Evolutionary conservation across 1,140 invertebrate species (phyloP).

Genomic region (Apolygus lucorum): DNA sequence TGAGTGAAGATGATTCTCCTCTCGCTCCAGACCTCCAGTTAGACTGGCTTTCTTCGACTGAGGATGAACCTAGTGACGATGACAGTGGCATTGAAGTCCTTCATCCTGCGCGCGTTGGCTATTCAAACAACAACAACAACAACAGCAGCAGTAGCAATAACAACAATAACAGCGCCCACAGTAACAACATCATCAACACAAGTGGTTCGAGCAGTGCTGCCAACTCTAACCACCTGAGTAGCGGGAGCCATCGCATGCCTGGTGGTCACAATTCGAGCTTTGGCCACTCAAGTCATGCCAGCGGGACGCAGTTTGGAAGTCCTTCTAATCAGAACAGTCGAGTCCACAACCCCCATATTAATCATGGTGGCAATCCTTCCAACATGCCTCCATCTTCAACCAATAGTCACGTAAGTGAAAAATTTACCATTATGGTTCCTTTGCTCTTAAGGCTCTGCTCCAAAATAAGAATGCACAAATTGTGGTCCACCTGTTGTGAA

Average conservation of each 20-base stretch:
- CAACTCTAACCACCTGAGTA: too few relatives aligned
- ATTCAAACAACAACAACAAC: conserved; percentile 27
- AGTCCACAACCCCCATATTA: not conserved
- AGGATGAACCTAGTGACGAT: conserved; percentile 37
- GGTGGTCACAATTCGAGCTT: not conserved
- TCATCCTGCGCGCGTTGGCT: conserved; percentile 39
- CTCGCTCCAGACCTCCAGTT: conserved; percentile 69
- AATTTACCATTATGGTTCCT: too few relatives aligned
- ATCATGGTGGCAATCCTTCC: not conserved
- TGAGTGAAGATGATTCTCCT: conserved; percentile 27
- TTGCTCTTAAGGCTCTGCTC: too few relatives aligned
- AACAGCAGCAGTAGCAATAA: conserved; percentile 8
- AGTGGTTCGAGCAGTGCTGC: too few relatives aligned
- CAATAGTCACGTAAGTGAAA: not conserved
- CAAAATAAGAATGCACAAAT: too few relatives aligned
- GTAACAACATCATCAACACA: not conserved
- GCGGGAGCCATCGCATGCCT: not conserved
- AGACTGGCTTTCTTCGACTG: conserved; percentile 54
- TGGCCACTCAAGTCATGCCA: not conserved
- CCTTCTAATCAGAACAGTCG: not conserved
- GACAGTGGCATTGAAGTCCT: conserved; percentile 51
- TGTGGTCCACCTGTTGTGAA: too few relatives aligned
- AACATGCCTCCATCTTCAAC: not conserved
- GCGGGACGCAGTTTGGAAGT: not conserved
- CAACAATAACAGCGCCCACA: not conserved